phyloP scores from a whole-genome alignment of 2,113 vertebrate species.

The Elgaria multicarinata region DNA sequence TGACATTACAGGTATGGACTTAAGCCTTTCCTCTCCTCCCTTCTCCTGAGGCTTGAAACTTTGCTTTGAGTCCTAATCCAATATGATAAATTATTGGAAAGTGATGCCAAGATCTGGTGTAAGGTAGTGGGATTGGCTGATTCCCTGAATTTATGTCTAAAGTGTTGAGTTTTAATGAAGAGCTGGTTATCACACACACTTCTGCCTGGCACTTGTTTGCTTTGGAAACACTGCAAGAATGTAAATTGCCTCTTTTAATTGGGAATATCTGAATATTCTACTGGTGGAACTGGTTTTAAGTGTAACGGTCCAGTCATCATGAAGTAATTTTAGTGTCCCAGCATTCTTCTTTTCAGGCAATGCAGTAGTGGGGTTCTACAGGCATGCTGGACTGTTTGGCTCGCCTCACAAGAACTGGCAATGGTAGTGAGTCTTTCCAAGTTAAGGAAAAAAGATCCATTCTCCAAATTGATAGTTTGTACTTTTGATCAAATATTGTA shows the following conservation, averaged over 20 bases:
- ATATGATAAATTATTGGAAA: not conserved
- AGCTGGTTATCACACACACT: not conserved
- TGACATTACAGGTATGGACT: not conserved
- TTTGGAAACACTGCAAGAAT: not conserved
- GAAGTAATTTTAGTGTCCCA: not conserved
- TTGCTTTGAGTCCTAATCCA: not conserved
- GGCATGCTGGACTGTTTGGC: not conserved
- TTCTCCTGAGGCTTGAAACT: not conserved
- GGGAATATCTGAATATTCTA: not conserved
- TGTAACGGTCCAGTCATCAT: not conserved
- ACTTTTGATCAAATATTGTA: not conserved
- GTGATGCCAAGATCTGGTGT: too few species aligned
- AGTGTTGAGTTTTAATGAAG: not conserved
- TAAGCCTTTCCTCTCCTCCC: not conserved
- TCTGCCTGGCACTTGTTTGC: not conserved
- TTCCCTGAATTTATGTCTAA: not conserved
- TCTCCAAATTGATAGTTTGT: not conserved
- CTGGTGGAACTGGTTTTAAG: not conserved
- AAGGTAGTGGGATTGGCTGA: not conserved
- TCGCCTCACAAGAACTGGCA: not conserved
- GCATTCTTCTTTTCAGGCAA: not conserved
- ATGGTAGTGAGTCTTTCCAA: not conserved
- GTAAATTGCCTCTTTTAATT: not conserved
- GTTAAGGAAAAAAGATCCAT: not conserved
- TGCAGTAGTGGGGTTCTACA: not conserved